phyloP scores from a whole-genome alignment of 2,113 vertebrate species.

The Meleagris gallopavo region DNA sequence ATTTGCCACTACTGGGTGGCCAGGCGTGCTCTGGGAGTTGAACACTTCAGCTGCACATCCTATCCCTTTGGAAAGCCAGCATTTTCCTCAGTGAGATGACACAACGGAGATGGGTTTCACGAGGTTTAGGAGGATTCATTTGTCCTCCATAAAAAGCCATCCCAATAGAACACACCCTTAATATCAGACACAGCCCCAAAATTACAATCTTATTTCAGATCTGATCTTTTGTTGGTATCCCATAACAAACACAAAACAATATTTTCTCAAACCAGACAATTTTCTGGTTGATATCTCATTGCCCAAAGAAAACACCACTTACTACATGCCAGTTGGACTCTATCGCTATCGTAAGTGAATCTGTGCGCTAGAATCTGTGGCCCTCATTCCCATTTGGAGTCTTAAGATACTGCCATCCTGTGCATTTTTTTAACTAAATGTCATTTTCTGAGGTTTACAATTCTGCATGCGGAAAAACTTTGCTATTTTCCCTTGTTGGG shows the following conservation, averaged over 20 bases:
- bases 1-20: slow-evolving; percentile 33
- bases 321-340: neutral
- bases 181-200: neutral
- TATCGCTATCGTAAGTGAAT: neutral
- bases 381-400: neutral
- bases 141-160: neutral
- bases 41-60: neutral
- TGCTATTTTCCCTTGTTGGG: neutral
- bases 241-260: neutral
- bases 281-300: slow-evolving; percentile 4
- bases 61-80: slow-evolving; percentile 4
- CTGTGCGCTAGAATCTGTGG: neutral
- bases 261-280: slow-evolving; percentile 24
- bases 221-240: neutral
- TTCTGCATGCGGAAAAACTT: neutral
- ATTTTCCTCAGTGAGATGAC: neutral
- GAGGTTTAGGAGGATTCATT: neutral
- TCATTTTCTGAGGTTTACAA: neutral
- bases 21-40: slow-evolving; percentile 2
- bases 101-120: neutral
- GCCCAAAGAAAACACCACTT: slow-evolving; percentile 30
- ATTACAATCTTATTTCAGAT: slow-evolving; percentile 12
- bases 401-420: neutral
- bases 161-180: neutral
- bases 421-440: neutral